Percentiles rank a stretch among this genome's conserved stretches.
Conservation (phyloP, 2,113 vertebrate species). For the Thalassoma bifasciatum region DNA sequence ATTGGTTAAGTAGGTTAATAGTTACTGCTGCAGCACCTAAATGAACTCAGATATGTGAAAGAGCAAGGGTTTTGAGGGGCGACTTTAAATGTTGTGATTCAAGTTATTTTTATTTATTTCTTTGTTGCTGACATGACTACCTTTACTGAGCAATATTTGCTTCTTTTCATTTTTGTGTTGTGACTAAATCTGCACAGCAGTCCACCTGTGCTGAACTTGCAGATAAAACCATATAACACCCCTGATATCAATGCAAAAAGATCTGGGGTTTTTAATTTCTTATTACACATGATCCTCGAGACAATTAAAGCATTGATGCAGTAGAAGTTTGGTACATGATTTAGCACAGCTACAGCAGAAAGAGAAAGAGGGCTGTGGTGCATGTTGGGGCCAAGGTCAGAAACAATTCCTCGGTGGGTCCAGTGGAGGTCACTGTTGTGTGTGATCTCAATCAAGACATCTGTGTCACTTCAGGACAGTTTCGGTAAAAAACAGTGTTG, state of each 20-base stretch:
- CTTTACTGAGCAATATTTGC: neutral
- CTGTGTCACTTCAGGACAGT: conserved; percentile 33
- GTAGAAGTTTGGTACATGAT: neutral
- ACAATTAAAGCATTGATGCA: neutral
- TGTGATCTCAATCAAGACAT: neutral
- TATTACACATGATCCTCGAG: neutral
- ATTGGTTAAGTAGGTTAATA: too few relatives aligned
- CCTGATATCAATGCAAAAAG: too few relatives aligned
- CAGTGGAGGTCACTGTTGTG: conserved; percentile 74
- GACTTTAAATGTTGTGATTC: too few relatives aligned
- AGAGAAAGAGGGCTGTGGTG: neutral
- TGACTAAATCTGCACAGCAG: too few relatives aligned
- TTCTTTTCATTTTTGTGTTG: too few relatives aligned
- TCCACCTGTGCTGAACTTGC: too few relatives aligned
- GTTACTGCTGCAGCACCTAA: too few relatives aligned
- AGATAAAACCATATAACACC: too few relatives aligned
- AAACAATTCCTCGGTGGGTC: conserved; percentile 47
- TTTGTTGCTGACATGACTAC: neutral
- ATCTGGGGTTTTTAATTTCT: neutral
- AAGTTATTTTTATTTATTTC: too few relatives aligned
- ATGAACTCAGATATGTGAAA: too few relatives aligned
- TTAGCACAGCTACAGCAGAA: neutral
- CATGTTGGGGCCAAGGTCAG: conserved; percentile 52
- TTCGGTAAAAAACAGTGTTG: conserved; percentile 1
- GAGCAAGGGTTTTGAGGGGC: too few relatives aligned